Evolutionary conservation across 2,113 vertebrate species (phyloP).

Genomic region (Oceanodroma tethys): DNA sequence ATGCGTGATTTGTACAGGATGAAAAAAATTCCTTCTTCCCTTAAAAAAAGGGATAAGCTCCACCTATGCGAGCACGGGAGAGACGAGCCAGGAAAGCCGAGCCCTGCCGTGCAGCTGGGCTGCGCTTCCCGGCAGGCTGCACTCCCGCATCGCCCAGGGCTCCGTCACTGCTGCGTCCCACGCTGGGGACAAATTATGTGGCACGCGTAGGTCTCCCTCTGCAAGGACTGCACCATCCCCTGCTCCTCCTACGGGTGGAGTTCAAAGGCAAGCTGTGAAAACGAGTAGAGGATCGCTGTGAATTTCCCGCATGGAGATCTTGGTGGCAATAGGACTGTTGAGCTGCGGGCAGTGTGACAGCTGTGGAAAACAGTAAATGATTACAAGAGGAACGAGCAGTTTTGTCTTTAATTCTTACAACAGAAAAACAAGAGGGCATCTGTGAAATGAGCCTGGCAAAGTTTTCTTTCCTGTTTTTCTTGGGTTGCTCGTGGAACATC

Average conservation of each 20-base stretch:
- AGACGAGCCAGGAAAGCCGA: neutral
- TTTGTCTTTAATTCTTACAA: neutral
- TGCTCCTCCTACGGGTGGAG: neutral
- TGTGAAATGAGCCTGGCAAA: neutral
- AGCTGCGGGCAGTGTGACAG: neutral
- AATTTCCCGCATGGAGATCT: neutral
- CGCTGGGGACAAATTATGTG: neutral
- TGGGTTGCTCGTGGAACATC: neutral
- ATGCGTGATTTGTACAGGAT: neutral
- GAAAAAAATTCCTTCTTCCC: neutral
- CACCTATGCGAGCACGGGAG: fast-evolving
- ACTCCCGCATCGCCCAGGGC: neutral
- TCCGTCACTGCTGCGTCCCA: neutral
- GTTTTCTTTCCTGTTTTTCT: neutral
- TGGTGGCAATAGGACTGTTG: neutral
- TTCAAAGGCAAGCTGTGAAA: neutral
- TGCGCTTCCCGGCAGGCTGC: neutral
- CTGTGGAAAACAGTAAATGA: neutral
- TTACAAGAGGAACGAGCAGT: neutral
- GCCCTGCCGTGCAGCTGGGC: neutral
- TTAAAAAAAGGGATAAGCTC: neutral
- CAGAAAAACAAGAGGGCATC: neutral
- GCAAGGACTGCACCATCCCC: neutral
- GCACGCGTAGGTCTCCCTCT: neutral
- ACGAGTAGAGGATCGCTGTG: fast-evolving